A percentile compares a stretch with the other conserved stretches of the same genome.
phyloP scores from a whole-genome alignment of 1,140 invertebrate genomes.

The Potamilus streckersoni region DNA sequence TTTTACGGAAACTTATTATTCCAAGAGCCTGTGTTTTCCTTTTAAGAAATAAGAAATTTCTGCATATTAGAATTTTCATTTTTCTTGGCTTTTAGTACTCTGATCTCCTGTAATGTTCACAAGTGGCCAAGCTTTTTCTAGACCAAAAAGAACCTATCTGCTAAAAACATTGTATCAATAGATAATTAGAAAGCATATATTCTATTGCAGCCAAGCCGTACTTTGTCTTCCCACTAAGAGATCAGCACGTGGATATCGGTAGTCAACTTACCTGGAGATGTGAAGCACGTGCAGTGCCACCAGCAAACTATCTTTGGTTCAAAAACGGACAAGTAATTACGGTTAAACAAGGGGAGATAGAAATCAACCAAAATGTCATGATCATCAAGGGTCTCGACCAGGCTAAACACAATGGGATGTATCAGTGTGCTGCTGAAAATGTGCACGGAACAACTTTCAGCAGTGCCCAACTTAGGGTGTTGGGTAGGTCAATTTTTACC shows the following conservation, averaged over 20 bases:
- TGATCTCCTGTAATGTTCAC: too few relatives aligned
- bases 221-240: constrained; percentile 89
- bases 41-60: too few relatives aligned
- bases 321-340: constrained; percentile 74
- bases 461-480: constrained; percentile 87
- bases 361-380: constrained; percentile 21
- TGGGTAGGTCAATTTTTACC: constrained; percentile 35
- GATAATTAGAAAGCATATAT: constrained; percentile 5
- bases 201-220: constrained; percentile 81
- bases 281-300: constrained; percentile 95
- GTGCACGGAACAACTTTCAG: constrained; percentile 87
- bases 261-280: constrained; percentile 91
- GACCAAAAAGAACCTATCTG: too few relatives aligned
- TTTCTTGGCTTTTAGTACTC: too few relatives aligned
- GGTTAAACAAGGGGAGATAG: constrained; percentile 20
- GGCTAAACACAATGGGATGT: constrained; percentile 84
- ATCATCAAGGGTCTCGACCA: constrained; percentile 18
- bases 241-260: constrained; percentile 90
- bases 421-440: constrained; percentile 90
- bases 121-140: too few relatives aligned
- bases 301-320: constrained; percentile 92
- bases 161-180: neutral
- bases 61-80: too few relatives aligned
- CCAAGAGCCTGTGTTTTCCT: too few relatives aligned
- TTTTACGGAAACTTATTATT: too few relatives aligned